These are phyloP conservation scores for Nudaria mundana DNA, from an alignment of 2,888 invertebrate species.

Conservation along the genomic window DNA sequence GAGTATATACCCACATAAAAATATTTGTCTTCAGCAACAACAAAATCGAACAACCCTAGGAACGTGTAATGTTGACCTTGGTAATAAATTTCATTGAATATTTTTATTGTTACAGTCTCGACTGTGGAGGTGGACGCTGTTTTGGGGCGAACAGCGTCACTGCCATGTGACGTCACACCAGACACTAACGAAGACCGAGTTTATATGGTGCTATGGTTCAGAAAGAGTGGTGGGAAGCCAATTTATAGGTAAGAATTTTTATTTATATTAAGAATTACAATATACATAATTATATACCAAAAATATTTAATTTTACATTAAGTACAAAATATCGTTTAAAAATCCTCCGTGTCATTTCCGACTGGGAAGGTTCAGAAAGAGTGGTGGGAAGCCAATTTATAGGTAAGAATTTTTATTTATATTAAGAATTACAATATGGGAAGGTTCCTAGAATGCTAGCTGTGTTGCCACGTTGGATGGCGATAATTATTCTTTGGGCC, in stretches of 20 bases:
- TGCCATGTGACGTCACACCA: conserved; percentile 95
- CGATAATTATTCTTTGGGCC: too few species aligned
- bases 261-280: too few species aligned
- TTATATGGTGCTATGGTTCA: conserved; percentile 96
- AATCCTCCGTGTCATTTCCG: too few species aligned
- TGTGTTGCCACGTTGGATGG: too few species aligned
- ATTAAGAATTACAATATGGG: too few species aligned
- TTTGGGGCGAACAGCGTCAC: conserved; percentile 89
- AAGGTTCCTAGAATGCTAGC: too few species aligned
- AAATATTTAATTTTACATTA: too few species aligned
- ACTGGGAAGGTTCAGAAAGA: conserved; percentile 95
- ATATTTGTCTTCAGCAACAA: too few species aligned
- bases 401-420: conserved; percentile 86
- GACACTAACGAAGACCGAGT: conserved; percentile 91
- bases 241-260: conserved; percentile 90
- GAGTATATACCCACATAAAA: too few species aligned
- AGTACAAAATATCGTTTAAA: too few species aligned
- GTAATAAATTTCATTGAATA: conserved; percentile 5
- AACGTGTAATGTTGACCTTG: conserved; percentile 3
- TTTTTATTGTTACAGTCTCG: conserved; percentile 60
- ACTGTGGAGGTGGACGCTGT: conserved; percentile 88
- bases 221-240: conserved; percentile 92
- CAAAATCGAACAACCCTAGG: too few species aligned
- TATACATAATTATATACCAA: too few species aligned
- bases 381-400: conserved; percentile 93